Base-by-base conservation (phyloP, 2,113 vertebrate genomes). In the Campylomormyrus numenius region DNA sequence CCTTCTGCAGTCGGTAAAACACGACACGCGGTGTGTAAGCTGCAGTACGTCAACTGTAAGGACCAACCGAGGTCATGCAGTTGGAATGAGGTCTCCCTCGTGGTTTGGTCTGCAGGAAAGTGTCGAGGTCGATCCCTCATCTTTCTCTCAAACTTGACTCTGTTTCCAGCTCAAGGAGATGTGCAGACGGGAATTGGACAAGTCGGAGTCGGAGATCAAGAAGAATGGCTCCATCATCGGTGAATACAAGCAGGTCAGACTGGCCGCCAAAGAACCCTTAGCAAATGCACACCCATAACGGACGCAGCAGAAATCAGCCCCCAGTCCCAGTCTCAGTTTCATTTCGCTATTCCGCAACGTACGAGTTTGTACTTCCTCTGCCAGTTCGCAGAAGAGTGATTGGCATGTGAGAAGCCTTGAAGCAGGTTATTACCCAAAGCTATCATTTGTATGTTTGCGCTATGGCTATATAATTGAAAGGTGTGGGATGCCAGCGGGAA, bases 151-250 rank as follows among this genome's bases (percentile, higher is more conserved):
- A 58, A 74, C 58, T 84, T 49, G 3, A 5, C 58, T 85, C 85
- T 45, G 90, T 17, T 91, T 70, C 88, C 96, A 99, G 98, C 94
- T 99, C 92, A 99, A 99, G 93, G 98, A 99, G 95, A 99, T 99
- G 98, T 99, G 98, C 92, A 95, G 98, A 24, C 95, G 98, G 92
- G 98, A 99, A 88, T 96, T 99, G 0, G 98, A 99, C 92, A 99
- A 99, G 90, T 98, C 98, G 1, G 98, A 99, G 94, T 98, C 96
- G 0, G 98, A 99, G 94, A 99, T 99, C 89, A 99, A 96, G 94
- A 99, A 99, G 95, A 99, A 99, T 90, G 97, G 97, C 89, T 99
- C 98, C 42, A 99, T 99, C 93, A 99, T 99, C 80, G 97, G 98
- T 53, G 98, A 99, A 95, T 99, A 99, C 93, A 99, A 99, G 93